These are phyloP conservation scores for Nannobrachium achirus DNA, from an alignment of 2,113 vertebrate genomes.

Conservation along the genomic window DNA sequence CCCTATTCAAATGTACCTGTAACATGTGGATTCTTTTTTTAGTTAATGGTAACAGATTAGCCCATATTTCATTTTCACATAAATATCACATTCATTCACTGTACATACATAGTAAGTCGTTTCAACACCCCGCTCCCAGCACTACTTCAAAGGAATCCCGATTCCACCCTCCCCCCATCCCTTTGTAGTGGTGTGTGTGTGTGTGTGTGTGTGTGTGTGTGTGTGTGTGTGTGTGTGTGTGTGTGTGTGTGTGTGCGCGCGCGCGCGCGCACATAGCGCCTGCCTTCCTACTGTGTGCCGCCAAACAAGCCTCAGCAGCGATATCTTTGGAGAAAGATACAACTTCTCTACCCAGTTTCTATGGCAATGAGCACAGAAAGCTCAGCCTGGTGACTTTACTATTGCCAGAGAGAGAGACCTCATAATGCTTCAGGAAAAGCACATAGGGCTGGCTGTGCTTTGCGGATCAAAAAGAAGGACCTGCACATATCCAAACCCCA, in stretches of 20 bases:
- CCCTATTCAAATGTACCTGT: too few species aligned
- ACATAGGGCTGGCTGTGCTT: too few species aligned
- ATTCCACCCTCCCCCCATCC: constrained; percentile 34
- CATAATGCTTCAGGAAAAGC: too few species aligned
- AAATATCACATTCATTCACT: too few species aligned
- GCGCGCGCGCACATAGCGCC: constrained; percentile 7
- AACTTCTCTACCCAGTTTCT: constrained; percentile 47
- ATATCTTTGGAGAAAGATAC: constrained; percentile 33
- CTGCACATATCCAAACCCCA: too few species aligned
- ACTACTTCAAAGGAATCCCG: constrained; percentile 37
- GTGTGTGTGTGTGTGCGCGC: constrained; percentile 2
- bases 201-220: not conserved
- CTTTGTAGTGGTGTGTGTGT: not conserved
- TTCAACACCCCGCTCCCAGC: not conserved
- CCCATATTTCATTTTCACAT: too few species aligned
- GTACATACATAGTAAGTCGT: too few species aligned
- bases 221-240: constrained; percentile 3
- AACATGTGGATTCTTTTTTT: too few species aligned
- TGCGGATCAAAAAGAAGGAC: too few species aligned
- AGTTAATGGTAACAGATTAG: too few species aligned
- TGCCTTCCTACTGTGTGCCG: constrained; percentile 27
- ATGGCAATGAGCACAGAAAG: constrained; percentile 46
- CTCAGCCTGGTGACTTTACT: not conserved
- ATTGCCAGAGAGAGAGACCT: not conserved
- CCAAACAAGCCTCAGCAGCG: constrained; percentile 41